Base-by-base conservation (phyloP, 2,888 invertebrate genomes). In the Neria commutata region DNA sequence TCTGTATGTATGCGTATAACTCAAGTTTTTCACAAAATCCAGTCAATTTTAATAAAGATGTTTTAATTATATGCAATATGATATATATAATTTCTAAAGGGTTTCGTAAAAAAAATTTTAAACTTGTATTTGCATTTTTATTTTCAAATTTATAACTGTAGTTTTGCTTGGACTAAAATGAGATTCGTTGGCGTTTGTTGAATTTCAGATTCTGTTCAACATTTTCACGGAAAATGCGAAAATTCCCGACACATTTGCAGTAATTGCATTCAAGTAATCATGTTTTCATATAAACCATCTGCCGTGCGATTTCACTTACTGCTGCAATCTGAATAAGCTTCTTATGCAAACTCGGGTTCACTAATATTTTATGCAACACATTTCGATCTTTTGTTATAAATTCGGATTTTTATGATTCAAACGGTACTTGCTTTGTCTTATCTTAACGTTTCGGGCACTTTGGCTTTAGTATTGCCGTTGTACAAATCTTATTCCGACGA, bases 401-500 rank as follows among this genome's bases (percentile, higher is more conserved):
- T n/a, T n/a, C n/a, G n/a, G n/a, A n/a, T n/a, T n/a, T n/a, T n/a
- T n/a, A n/a, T n/a, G n/a, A n/a, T n/a, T n/a, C n/a, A n/a, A n/a
- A n/a, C n/a, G n/a, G n/a, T n/a, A n/a, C n/a, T n/a, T n/a, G n/a
- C n/a, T n/a, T n/a, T n/a, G n/a, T n/a, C n/a, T n/a, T n/a, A n/a
- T n/a, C n/a, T n/a, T n/a, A n/a, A n/a, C 14, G 33, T 33, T 33
- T 33, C 10, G 8, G 8, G 8, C 8, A 33, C 33, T 33, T 33
- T 33, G 14, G n/a, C n/a, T n/a, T n/a, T n/a, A 10, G 5, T 60
- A 40, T 60, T 58, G 64, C 50, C 65, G 64, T 67, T 64, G 21
- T 45, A 55, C 58, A 62, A 60, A 61, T 65, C 67, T 63, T 69
- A 69, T 65, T 67, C 66, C 67, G 67, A 65, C 63, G 67, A 69